These are phyloP conservation scores for Melanogrammus aeglefinus DNA, from an alignment of 2,797 vertebrate species.

Conservation along the genomic window DNA sequence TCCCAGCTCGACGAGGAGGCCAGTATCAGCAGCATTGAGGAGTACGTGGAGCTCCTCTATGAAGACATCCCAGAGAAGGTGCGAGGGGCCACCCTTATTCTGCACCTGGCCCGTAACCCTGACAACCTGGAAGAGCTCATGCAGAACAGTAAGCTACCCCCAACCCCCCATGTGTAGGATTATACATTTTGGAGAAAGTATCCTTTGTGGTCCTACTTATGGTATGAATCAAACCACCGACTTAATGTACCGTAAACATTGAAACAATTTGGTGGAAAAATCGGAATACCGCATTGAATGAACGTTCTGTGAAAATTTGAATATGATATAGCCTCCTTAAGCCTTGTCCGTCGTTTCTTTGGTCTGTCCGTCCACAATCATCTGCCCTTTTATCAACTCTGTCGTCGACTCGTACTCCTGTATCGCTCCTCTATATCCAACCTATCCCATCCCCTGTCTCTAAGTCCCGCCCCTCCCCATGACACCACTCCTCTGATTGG, in stretches of 20 bases:
- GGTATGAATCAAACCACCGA: neutral
- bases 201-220: neutral
- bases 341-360: neutral
- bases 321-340: neutral
- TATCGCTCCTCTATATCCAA: too few relatives aligned
- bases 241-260: neutral
- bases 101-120: slow-evolving; percentile 87
- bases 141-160: slow-evolving; percentile 77
- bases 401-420: neutral
- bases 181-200: neutral
- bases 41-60: slow-evolving; percentile 90
- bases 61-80: slow-evolving; percentile 92
- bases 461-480: too few relatives aligned
- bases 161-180: neutral
- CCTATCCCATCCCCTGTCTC: too few relatives aligned
- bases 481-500: neutral
- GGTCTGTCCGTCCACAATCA: neutral
- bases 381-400: neutral
- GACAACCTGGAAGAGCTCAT: slow-evolving; percentile 92
- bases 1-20: slow-evolving; percentile 80
- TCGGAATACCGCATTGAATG: neutral
- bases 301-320: neutral
- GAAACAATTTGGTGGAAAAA: neutral
- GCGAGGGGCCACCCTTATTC: slow-evolving; percentile 85
- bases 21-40: slow-evolving; percentile 86